Evolutionary conservation across 1,140 invertebrate species (phyloP), one percentile per base, ranked within the genome.

Genomic region (Anoplolepis gracilipes): DNA sequence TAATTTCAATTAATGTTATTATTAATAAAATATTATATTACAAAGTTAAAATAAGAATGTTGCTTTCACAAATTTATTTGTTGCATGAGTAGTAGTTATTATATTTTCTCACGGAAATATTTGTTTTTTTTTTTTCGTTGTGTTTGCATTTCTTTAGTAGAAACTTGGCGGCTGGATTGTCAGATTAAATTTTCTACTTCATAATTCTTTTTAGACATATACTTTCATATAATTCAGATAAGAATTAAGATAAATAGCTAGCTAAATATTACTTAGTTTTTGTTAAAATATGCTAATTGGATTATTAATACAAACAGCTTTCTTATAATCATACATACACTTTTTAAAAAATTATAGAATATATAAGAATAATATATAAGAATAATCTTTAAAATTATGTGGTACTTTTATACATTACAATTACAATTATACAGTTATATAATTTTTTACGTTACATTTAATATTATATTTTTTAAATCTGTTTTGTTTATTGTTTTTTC

Each of bases 141-240:
- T 39, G 16, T 10, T 30, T 42, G 57, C 46, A 22, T 65, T 57
- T 33, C 11, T 30, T 13, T 19, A 36, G 1, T 16, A 22, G 78
- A 77, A 77, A 57, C 57, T 73, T 84, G 87, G 57, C 65, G n/a
- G 42, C 10, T 11, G n/a, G 16, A 78, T 84, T 75, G 78, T 84
- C 73, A n/a, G 42, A 87, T 87, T 59, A 67, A 86, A 87, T 88
- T 88, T 88, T 73, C 30, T 36, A 67, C 39, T 19, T 55, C 25
- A 16, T 59, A 49, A 59, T 39, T 88, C 57, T 84, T 46, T 77
- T 64, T 36, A 22, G 30, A 4, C 11, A 33, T 64, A 22, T 8
- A 30, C 33, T 36, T 16, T 13, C 19, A 42, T 42, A 42, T 36
- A 25, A n/a, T 33, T 28, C 6, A 61, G 5, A 67, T 59, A 81